These are phyloP conservation scores for Junco hyemalis DNA, from an alignment of 2,113 vertebrate species.

Conservation along the genomic window DNA sequence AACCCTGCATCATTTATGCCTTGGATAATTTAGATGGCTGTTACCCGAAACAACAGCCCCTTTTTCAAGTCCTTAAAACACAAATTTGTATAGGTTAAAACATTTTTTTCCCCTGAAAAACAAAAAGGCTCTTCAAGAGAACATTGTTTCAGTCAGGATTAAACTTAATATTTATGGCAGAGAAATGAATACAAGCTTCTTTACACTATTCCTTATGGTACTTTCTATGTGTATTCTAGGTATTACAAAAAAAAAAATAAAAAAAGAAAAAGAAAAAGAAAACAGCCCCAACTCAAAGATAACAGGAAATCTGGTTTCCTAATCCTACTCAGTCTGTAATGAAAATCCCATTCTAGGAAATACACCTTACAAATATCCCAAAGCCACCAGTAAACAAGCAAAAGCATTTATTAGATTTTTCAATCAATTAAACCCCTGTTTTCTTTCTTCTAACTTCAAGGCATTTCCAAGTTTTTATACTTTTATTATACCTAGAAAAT, in stretches of 20 bases:
- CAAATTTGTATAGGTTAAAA: neutral
- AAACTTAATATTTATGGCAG: neutral
- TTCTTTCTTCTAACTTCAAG: neutral
- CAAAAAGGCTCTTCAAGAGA: neutral
- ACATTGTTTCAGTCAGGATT: neutral
- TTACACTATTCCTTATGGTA: neutral
- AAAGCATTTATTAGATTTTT: neutral
- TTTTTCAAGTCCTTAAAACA: neutral
- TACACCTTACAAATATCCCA: neutral
- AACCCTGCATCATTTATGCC: neutral
- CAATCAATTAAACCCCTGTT: neutral
- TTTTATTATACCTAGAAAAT: neutral
- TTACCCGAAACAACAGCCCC: neutral
- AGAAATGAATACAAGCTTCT: neutral
- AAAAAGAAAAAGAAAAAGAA: neutral
- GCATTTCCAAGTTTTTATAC: neutral
- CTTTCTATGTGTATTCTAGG: neutral
- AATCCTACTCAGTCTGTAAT: neutral
- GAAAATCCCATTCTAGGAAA: neutral
- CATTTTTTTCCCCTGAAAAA: neutral
- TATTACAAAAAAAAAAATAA: neutral
- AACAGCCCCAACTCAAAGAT: neutral
- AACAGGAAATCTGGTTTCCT: neutral
- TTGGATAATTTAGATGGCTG: neutral
- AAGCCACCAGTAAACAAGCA: neutral